Evolutionary conservation across 2,113 vertebrate genomes (phyloP).

Genomic region (Promerops cafer): DNA sequence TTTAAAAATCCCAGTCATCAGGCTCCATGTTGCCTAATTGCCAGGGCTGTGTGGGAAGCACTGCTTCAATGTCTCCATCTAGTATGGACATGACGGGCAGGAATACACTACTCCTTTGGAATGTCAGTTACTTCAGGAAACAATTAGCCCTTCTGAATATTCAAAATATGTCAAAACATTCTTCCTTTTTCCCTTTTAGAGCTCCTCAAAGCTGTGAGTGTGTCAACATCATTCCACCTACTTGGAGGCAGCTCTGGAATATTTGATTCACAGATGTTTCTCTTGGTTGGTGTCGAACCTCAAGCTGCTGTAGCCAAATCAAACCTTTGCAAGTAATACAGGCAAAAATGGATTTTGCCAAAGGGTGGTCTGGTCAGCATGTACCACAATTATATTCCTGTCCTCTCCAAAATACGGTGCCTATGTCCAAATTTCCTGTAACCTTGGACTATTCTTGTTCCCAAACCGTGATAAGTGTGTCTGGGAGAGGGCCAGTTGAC

Average conservation of each 20-base stretch:
- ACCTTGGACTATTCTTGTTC: background rate
- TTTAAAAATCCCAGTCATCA: constrained; percentile 9
- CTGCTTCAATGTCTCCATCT: background rate
- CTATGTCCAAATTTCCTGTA: background rate
- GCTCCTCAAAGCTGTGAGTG: constrained; percentile 11
- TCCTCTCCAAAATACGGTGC: background rate
- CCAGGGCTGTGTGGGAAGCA: constrained; percentile 16
- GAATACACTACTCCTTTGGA: constrained; percentile 34
- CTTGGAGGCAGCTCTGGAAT: background rate
- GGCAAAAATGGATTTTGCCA: background rate
- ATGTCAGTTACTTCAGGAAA: constrained; percentile 60
- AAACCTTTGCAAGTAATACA: background rate
- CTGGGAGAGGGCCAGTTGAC: background rate
- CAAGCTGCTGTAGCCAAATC: background rate
- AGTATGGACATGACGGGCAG: constrained; percentile 32
- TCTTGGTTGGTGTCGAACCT: background rate
- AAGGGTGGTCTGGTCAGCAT: background rate
- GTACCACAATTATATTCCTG: background rate
- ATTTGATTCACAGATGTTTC: background rate
- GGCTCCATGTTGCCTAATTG: constrained; percentile 1
- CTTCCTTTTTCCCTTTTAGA: constrained; percentile 38
- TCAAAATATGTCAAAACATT: constrained; percentile 52
- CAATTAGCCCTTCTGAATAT: constrained; percentile 60
- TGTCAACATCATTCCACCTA: constrained; percentile 41
- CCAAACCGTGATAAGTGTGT: background rate